These are phyloP conservation scores for Magallana gigas DNA, from an alignment of 1,140 invertebrate genomes.

Conservation along the genomic window DNA sequence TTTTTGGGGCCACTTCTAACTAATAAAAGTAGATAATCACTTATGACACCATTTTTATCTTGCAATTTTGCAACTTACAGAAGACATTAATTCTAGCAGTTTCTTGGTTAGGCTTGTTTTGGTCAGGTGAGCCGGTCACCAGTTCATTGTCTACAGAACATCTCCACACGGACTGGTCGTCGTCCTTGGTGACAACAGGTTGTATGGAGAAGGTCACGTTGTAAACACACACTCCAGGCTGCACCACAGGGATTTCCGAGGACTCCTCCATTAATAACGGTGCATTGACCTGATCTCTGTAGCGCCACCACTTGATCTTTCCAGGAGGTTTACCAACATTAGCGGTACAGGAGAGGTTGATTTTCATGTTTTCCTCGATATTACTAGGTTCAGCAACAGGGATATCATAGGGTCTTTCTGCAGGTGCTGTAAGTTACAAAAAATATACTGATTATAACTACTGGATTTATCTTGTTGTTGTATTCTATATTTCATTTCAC, in stretches of 20 bases:
- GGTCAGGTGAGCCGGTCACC: not conserved
- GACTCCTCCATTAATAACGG: not conserved
- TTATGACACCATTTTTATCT: no score
- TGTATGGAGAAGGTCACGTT: constrained; percentile 5
- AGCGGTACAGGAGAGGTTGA: not conserved
- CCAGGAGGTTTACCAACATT: constrained; percentile 25
- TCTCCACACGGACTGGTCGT: not conserved
- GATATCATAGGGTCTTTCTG: not conserved
- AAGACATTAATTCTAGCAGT: constrained; percentile 11
- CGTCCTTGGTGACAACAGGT: not conserved
- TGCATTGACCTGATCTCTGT: not conserved
- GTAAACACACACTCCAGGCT: not conserved
- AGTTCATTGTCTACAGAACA: constrained; percentile 31
- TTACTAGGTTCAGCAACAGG: not conserved
- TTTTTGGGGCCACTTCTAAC: no score
- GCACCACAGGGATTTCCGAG: not conserved
- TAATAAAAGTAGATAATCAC: no score
- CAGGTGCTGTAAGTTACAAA: not conserved
- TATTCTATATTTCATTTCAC: no score
- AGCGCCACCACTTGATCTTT: constrained; percentile 24
- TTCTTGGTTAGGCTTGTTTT: not conserved
- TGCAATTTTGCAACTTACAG: not conserved
- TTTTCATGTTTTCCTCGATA: constrained; percentile 2
- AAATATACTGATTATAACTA: no score
- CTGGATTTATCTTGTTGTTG: no score